Base-by-base conservation (phyloP, 2,113 vertebrate species). In the Colistium nudipinnis region DNA sequence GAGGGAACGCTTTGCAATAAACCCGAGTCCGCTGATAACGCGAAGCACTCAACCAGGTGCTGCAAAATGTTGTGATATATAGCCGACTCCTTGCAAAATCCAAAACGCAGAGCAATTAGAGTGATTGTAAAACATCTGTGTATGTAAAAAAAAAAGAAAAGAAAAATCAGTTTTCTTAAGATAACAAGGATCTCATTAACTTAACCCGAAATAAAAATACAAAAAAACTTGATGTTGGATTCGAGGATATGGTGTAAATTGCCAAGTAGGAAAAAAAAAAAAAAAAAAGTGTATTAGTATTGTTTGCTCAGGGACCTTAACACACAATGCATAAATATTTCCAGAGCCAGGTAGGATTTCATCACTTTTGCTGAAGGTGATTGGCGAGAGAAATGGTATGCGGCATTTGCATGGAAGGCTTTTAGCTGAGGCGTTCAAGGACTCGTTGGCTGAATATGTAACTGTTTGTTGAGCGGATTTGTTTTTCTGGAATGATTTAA, bases 371-470 rank as follows among this genome's bases (percentile, higher is more conserved):
- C 81, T 68, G 78, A 56, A 53, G 73, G 7, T 65, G 75, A 78
- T 80, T 67, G 74, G 49, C 62, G 57, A 62, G 62, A 68, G 61
- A 61, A 69, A 74, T 24, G 30, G 8, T 14, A 19, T 36, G 43
- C n/a, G n/a, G n/a, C 51, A 76, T 82, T 76, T 80, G 70, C 83
- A 78, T 84, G 60, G 33, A 33, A 57, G 53, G 68, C 27, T 36
- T 85, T 78, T 76, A 75, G 70, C 81, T 59, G 67, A 82, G 56
- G 27, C 36, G 41, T 70, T 84, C 84, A 84, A 84, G 84, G 86
- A 68, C 83, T 66, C 43, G 10, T 20, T 48, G 66, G 56, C 64
- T 38, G 52, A 17, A 51, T 43, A 54, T 27, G 3, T 5, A 30
- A 39, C 52, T 61, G 52, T 78, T 64, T 59, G 38, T 36, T 20